These are phyloP conservation scores for Hippocampus kuda DNA, from an alignment of 2,797 vertebrate genomes.

Conservation along the genomic window DNA sequence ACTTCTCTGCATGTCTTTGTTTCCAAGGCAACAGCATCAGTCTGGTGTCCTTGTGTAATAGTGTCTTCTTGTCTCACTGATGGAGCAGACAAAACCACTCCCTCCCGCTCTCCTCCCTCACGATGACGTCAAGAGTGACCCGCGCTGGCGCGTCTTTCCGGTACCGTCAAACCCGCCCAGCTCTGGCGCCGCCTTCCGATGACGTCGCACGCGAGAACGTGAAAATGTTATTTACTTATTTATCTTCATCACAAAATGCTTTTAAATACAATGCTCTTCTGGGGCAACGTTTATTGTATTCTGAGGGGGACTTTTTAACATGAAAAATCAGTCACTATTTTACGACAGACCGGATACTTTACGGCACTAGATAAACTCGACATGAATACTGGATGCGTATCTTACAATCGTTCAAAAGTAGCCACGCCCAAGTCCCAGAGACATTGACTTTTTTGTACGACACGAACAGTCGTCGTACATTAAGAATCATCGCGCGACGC, in stretches of 20 bases:
- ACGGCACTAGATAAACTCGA: background rate
- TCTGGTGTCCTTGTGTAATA: constrained; percentile 15
- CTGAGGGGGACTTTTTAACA: background rate
- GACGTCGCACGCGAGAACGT: background rate
- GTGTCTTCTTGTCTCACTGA: constrained; percentile 17
- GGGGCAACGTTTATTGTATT: background rate
- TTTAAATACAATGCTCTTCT: too few relatives aligned
- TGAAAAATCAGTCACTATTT: background rate
- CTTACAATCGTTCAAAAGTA: too few relatives aligned
- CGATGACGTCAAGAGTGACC: background rate
- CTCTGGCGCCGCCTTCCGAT: background rate
- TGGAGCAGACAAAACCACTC: constrained; percentile 7
- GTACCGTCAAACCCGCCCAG: background rate
- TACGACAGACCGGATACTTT: background rate
- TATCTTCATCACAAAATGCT: too few relatives aligned
- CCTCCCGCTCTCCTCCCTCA: constrained; percentile 9
- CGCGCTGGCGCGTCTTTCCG: background rate
- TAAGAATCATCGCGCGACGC: background rate
- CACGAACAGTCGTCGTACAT: background rate
- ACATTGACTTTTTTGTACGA: background rate
- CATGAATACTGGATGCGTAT: background rate
- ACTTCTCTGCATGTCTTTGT: constrained; percentile 17
- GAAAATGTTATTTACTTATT: too few relatives aligned
- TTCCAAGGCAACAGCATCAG: constrained; percentile 8
- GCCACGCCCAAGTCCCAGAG: background rate